phyloP scores from a whole-genome alignment of 2,797 vertebrate genomes.

The Leptoclinus maculatus region DNA sequence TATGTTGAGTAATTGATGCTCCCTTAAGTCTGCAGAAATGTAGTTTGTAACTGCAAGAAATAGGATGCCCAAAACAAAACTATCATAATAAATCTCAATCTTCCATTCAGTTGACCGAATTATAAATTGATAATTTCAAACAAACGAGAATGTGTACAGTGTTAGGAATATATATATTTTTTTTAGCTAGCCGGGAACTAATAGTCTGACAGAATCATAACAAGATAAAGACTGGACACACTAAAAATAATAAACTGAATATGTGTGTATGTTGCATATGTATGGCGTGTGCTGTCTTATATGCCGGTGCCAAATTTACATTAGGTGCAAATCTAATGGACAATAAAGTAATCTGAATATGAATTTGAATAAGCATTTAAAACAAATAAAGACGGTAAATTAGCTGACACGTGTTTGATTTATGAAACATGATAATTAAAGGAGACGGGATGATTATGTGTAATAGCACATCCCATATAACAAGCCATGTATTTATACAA shows the following conservation, averaged over 20 bases:
- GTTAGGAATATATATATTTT: background rate
- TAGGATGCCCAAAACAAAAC: background rate
- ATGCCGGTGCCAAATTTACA: background rate
- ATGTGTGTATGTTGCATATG: background rate
- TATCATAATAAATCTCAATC: background rate
- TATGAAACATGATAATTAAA: background rate
- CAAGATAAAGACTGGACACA: too few species aligned
- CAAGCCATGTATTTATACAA: background rate
- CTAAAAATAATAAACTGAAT: background rate
- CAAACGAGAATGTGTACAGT: background rate
- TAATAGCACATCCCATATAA: background rate
- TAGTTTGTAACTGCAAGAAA: background rate
- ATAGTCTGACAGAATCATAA: too few species aligned
- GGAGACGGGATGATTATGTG: background rate
- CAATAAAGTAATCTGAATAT: background rate
- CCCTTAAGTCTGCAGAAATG: background rate
- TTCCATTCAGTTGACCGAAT: background rate
- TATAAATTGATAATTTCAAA: background rate
- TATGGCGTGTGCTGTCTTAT: background rate
- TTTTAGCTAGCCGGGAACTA: too few species aligned
- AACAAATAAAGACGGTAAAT: background rate
- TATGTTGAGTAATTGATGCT: background rate
- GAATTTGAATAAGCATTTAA: too few species aligned
- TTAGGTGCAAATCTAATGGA: background rate
- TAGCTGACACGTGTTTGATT: background rate